These are phyloP conservation scores for Furnarius figulus DNA, from an alignment of 2,113 vertebrate species.

Conservation along the genomic window DNA sequence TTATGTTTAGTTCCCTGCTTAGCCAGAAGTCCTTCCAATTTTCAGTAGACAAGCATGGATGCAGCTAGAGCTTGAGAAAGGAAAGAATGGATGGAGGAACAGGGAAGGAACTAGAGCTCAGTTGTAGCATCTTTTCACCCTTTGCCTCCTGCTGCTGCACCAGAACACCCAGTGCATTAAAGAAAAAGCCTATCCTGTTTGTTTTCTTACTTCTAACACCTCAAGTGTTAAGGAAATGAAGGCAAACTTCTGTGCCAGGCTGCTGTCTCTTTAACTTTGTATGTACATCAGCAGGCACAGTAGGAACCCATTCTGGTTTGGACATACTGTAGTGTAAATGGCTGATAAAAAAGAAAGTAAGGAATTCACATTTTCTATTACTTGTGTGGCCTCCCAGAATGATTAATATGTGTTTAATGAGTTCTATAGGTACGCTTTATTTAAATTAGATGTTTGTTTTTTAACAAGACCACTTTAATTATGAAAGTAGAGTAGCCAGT, in stretches of 20 bases:
- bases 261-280: constrained; percentile 9
- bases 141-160: neutral
- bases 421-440: neutral
- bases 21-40: neutral
- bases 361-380: neutral
- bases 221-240: constrained; percentile 15
- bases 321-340: neutral
- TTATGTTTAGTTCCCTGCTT: neutral
- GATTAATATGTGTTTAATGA: neutral
- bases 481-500: neutral
- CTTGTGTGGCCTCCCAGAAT: neutral
- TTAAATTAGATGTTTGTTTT: constrained; percentile 18
- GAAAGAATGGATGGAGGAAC: neutral
- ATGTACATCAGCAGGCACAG: constrained; percentile 13
- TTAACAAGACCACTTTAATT: neutral
- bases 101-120: neutral
- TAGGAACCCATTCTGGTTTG: neutral
- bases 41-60: neutral
- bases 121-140: neutral
- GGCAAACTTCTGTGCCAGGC: constrained; percentile 20
- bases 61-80: neutral
- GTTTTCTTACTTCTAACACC: neutral
- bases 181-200: neutral
- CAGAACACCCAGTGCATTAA: neutral
- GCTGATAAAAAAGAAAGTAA: neutral